Evolutionary conservation across 1,140 invertebrate species (phyloP), one percentile per base, ranked within the genome.

Genomic region (Aricia agestis): DNA sequence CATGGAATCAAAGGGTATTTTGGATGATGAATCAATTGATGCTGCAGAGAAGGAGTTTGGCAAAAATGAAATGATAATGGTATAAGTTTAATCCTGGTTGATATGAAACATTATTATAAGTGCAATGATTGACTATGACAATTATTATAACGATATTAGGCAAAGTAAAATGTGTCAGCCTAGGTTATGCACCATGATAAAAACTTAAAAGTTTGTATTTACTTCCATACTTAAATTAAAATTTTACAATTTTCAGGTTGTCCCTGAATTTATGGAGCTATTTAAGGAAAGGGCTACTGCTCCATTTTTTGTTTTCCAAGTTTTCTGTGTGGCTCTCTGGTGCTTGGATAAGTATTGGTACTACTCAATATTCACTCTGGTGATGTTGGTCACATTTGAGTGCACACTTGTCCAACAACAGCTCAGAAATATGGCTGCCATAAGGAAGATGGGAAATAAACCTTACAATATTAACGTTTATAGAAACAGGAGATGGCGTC

Each of bases 371-470:
- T 99, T 99, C 84, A 99, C 99, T 0, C 93, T 99, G 1, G 93
- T 98, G 65, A 99, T 99, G 99, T 93, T 99, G 52, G 94, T 99
- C 25, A 95, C 98, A 76, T 99, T 99, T 90, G 99, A 99, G 88
- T 99, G 98, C 76, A 99, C 98, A 6, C 93, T 99, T 32, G 99
- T 99, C 0, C 98, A 99, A 81, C 99, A 99, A 84, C 99, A 99
- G 85, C 83, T 99, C 6, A 93, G 97, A 77, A 99, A 99, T 87
- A 99, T 99, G 97, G 95, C 97, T n/a, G 98, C 99, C 92, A 99
- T 99, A 77, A 93, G 98, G n/a, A 98, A 99, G 92, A 99, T 99
- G 99, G 99, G 98, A 17, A 99, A 98, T 78, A 98, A 98, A 91
- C 98, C 98, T 0, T 99, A 98, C 84, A 93, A 94, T 72, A 96